Conservation (phyloP, 2,888 invertebrate species). For the Mythimna ferrago region DNA sequence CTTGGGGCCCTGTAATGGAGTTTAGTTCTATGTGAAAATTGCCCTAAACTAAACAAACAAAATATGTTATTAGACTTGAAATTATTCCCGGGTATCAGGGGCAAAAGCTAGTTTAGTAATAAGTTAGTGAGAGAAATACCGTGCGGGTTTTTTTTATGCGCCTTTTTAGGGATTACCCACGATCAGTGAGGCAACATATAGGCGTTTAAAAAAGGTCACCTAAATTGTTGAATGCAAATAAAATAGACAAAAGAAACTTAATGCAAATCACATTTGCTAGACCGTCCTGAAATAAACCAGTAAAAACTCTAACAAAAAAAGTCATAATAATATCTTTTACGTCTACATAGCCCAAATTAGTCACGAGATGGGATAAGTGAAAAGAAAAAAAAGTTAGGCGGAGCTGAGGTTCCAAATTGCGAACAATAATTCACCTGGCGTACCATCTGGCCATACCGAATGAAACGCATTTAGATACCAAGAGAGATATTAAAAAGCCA, state of each 20-base stretch:
- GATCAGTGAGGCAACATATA: no score
- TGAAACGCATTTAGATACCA: conserved; percentile 77
- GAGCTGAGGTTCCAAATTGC: conserved; percentile 72
- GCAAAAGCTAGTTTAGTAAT: no score
- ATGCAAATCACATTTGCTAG: background rate
- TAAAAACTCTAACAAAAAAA: conserved; percentile 21
- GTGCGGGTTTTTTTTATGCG: no score
- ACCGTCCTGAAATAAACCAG: background rate
- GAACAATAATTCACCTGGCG: conserved; percentile 78
- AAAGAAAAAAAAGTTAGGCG: conserved; percentile 70
- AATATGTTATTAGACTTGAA: no score
- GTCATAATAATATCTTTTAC: conserved; percentile 46
- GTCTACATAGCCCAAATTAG: conserved; percentile 64
- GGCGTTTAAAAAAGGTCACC: no score
- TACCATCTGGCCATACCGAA: conserved; percentile 77
- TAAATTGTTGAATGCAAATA: background rate
- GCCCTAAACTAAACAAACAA: no score
- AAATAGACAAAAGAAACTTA: background rate
- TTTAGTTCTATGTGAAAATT: background rate
- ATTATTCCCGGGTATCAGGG: no score
- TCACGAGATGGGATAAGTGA: conserved; percentile 62
- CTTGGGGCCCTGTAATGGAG: background rate
- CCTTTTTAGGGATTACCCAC: no score
- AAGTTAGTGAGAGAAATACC: no score
- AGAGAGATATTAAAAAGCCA: conserved; percentile 75